These are phyloP conservation scores for Nemotelus nigrinus DNA, from an alignment of 2,888 invertebrate genomes.

Conservation along the genomic window DNA sequence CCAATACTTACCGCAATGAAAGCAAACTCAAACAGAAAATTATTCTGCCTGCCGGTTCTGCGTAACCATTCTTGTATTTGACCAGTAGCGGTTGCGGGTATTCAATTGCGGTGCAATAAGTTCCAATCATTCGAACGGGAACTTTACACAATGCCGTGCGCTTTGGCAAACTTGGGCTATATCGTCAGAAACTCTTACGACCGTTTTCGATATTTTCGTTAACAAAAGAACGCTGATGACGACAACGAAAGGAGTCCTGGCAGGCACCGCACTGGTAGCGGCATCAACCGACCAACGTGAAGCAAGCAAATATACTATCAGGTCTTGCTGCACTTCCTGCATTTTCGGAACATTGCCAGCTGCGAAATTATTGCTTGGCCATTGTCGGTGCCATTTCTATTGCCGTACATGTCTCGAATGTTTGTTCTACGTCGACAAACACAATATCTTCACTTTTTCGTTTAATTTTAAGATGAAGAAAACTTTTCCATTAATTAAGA, in stretches of 20 bases:
- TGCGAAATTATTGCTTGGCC: slow-evolving; percentile 29
- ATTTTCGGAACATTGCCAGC: slow-evolving; percentile 31
- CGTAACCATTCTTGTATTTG: slow-evolving; percentile 19
- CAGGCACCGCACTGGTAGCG: neutral
- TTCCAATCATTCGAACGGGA: slow-evolving; percentile 33
- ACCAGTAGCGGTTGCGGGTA: slow-evolving; percentile 36
- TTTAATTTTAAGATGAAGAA: slow-evolving; percentile 50
- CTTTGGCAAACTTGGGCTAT: slow-evolving; percentile 22
- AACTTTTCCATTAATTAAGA: slow-evolving; percentile 51
- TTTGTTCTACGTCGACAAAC: slow-evolving; percentile 43
- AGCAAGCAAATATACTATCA: slow-evolving; percentile 18
- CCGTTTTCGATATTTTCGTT: slow-evolving; percentile 35
- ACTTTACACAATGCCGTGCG: slow-evolving; percentile 23
- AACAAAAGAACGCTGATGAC: slow-evolving; percentile 26
- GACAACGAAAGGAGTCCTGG: neutral
- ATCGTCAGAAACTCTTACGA: slow-evolving; percentile 8
- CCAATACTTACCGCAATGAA: neutral
- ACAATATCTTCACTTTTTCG: slow-evolving; percentile 36
- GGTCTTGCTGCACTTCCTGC: neutral
- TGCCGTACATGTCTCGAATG: slow-evolving; percentile 23
- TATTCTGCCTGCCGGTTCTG: neutral
- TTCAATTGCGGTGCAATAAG: slow-evolving; percentile 38
- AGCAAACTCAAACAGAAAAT: slow-evolving; percentile 8
- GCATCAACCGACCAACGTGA: neutral
- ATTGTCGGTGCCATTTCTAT: slow-evolving; percentile 24